Conservation (phyloP, 2,888 invertebrate genomes). For the Alsophila aescularia region DNA sequence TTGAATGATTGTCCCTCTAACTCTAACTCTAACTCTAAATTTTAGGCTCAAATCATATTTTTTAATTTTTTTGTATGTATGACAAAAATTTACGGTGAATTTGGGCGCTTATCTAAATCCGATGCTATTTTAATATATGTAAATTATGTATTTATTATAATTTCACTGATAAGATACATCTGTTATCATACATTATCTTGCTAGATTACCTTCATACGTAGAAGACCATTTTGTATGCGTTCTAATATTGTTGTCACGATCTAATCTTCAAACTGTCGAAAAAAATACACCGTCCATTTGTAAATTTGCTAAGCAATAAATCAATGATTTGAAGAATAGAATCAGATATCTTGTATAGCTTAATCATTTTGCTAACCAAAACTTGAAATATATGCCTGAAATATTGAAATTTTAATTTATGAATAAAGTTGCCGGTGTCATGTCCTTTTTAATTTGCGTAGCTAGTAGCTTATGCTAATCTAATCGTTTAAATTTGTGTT, state of each 20-base stretch:
- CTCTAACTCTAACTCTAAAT: no score
- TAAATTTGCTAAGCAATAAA: background rate
- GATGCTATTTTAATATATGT: slow-evolving; percentile 3
- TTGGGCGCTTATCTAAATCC: slow-evolving; percentile 11
- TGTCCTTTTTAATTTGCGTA: no score
- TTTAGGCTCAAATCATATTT: background rate
- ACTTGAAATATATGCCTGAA: no score
- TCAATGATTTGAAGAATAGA: background rate
- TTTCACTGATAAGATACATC: slow-evolving; percentile 13
- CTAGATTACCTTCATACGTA: slow-evolving; percentile 18
- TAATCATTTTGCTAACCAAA: no score
- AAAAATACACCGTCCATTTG: slow-evolving; percentile 4
- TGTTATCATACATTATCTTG: slow-evolving; percentile 27
- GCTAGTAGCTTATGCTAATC: no score
- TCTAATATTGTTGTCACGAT: slow-evolving; percentile 32
- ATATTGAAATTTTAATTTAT: no score
- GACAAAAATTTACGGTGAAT: background rate
- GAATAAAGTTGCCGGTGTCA: no score
- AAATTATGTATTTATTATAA: slow-evolving; percentile 16
- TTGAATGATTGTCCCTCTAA: no score
- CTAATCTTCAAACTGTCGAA: background rate
- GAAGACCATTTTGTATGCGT: slow-evolving; percentile 16
- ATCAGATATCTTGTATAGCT: background rate
- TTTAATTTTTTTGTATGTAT: background rate
- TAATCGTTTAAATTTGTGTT: no score